Base-by-base conservation (phyloP, 2,888 invertebrate species). In the Dryomyza anilis region DNA sequence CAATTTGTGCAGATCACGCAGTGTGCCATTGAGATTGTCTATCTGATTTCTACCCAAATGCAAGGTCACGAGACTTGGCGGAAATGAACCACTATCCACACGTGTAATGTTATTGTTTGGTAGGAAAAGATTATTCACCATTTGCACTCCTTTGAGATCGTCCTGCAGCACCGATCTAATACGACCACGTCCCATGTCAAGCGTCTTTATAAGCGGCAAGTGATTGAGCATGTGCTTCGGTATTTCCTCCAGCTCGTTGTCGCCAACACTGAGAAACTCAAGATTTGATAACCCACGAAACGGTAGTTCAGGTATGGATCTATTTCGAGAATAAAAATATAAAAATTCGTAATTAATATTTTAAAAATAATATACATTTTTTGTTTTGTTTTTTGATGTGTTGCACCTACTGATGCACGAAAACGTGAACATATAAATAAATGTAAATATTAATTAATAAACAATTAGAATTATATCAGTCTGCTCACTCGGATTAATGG, bases 101-200 rank as follows among this genome's bases (percentile, higher is more conserved):
- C 89, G 87, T 1, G 89, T 87, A 74, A 94, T 89, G 73, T 87
- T 87, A 77, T 94, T 94, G 70, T 89, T 90, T n/a, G 90, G 89
- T 69, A 94, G 86, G 50, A 92, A 85, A 63, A 94, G 85, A 74
- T 89, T 87, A 73, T 89, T 89, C 43, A 93, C 84, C 76, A 87
- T 86, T 74, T 86, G 86, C 68, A 85, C 85, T 84, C 92, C 93
- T 85, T 87, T 88, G 72, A 96, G 90, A 77, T 92, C 93, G 59
- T 89, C 88, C 69, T 90, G 87, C 29, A 88, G 87, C 60, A 97
- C 87, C 58, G 88, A 87, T 66, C 87, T 87, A 71, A 97, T 90
- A 71, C 88, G 89, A 76, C 94, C 93, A 70, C 94, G 87, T 71
- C 92, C 92, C 65, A 97, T 85, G 82, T 95, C 94, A 67, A 96